Percentiles rank a stretch among this genome's conserved stretches.
These are phyloP conservation scores for Paralichthys olivaceus DNA, from an alignment of 2,113 vertebrate species.

Conservation along the genomic window DNA sequence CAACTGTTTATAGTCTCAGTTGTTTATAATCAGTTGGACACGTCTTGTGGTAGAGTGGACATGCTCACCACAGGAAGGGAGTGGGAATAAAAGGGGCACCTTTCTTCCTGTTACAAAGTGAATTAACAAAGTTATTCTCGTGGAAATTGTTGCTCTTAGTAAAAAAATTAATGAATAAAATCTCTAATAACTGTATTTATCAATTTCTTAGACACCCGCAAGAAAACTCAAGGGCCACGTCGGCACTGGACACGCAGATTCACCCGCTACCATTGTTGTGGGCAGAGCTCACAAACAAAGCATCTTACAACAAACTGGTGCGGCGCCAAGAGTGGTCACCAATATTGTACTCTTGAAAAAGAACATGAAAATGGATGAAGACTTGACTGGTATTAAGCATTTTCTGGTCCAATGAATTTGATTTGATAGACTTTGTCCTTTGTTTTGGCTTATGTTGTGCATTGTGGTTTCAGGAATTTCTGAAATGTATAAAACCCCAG, in stretches of 20 bases:
- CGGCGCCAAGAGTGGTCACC: conserved; percentile 80
- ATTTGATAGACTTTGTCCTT: not conserved
- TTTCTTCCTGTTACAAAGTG: no score
- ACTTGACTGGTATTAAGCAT: conserved; percentile 82
- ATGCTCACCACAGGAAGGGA: no score
- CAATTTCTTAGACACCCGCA: conserved; percentile 81
- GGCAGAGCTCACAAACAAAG: conserved; percentile 83
- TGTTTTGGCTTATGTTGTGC: not conserved
- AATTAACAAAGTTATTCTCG: no score
- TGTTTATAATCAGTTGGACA: no score
- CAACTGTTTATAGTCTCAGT: no score
- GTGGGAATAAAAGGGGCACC: no score
- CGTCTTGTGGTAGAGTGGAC: no score
- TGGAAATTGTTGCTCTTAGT: no score
- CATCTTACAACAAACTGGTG: conserved; percentile 59
- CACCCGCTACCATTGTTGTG: conserved; percentile 86
- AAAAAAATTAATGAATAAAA: no score
- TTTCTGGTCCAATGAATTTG: not conserved
- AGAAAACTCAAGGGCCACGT: conserved; percentile 67
- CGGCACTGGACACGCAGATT: conserved; percentile 90
- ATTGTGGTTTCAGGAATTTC: conserved; percentile 80
- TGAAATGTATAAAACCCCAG: conserved; percentile 88
- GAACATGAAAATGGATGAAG: conserved; percentile 84
- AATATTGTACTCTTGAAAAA: conserved; percentile 76
- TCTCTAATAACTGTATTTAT: not conserved